Conservation (phyloP, 2,797 vertebrate genomes). For the Podargus strigoides region DNA sequence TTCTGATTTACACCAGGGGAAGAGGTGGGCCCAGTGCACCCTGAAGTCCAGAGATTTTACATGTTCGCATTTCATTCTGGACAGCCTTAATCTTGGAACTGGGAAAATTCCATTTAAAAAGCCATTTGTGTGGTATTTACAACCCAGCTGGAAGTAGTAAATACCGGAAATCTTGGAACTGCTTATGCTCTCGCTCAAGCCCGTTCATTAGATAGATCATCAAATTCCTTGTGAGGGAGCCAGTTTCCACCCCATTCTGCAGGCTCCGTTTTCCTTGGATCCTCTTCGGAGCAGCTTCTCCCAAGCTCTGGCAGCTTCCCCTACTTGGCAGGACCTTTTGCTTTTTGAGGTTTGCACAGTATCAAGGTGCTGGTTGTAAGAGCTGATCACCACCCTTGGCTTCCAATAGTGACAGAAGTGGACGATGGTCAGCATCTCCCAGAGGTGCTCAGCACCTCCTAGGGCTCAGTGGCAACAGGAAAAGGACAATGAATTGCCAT, state of each 20-base stretch:
- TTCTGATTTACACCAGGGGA: background rate
- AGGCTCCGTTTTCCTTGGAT: slow-evolving; percentile 57
- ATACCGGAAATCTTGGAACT: slow-evolving; percentile 54
- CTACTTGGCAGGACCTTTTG: background rate
- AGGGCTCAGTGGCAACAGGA: background rate
- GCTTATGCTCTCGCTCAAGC: background rate
- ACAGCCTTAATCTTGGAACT: background rate
- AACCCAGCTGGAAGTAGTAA: slow-evolving; percentile 62
- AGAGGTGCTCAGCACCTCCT: background rate
- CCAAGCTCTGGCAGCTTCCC: background rate
- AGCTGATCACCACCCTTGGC: background rate
- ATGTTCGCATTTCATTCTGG: background rate
- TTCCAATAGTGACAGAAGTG: background rate
- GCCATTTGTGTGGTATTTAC: slow-evolving; percentile 51
- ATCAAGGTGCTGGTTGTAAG: background rate
- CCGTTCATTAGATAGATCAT: slow-evolving; percentile 52
- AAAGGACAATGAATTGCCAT: background rate
- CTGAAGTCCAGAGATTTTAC: background rate
- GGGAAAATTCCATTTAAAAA: slow-evolving; percentile 52
- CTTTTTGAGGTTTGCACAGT: background rate
- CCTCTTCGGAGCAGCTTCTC: slow-evolving; percentile 12
- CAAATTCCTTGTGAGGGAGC: slow-evolving; percentile 52
- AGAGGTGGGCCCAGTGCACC: background rate
- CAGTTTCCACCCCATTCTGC: slow-evolving; percentile 52
- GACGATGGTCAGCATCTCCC: background rate